phyloP scores from a whole-genome alignment of 92 coral and sea anemone genomes.

The Epizoanthus stellaris region DNA sequence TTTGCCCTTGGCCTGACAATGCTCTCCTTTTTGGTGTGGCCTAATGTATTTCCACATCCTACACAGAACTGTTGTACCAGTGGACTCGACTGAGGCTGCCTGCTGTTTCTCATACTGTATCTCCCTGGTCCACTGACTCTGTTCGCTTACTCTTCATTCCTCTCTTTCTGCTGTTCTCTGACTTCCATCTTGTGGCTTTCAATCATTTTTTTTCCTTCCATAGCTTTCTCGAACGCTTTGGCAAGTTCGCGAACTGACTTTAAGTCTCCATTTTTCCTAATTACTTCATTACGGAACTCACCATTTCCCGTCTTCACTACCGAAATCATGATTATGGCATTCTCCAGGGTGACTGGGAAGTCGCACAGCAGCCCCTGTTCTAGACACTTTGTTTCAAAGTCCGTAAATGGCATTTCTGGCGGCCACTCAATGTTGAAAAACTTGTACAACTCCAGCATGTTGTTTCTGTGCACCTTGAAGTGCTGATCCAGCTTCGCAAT shows the following conservation, averaged over 20 bases:
- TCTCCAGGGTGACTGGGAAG: constrained; percentile 40
- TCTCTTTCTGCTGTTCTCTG: constrained; percentile 3
- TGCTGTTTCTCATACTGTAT: constrained; percentile 45
- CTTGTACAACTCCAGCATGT: constrained; percentile 30
- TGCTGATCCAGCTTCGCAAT: constrained; percentile 5
- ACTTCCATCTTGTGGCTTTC: not conserved
- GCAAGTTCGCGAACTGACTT: constrained; percentile 20
- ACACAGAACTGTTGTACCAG: not conserved
- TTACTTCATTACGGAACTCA: constrained; percentile 51
- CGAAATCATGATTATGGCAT: constrained; percentile 37
- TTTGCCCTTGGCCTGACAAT: not conserved
- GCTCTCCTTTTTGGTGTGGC: constrained; percentile 13
- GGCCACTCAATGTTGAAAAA: constrained; percentile 31
- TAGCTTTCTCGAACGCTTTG: constrained; percentile 6
- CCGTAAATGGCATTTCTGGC: constrained; percentile 30
- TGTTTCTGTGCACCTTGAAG: constrained; percentile 7
- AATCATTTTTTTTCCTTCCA: not conserved
- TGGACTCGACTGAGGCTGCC: constrained; percentile 14
- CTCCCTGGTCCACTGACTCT: constrained; percentile 59
- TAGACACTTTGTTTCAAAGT: constrained; percentile 41
- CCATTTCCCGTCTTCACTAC: constrained; percentile 45
- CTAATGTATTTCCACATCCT: constrained; percentile 29
- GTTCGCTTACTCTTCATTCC: constrained; percentile 39
- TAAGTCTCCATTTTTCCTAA: constrained; percentile 45
- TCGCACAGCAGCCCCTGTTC: constrained; percentile 41